These are phyloP conservation scores for Dyspetes luteomarginatus DNA, from an alignment of 2,888 invertebrate genomes.

Conservation along the genomic window DNA sequence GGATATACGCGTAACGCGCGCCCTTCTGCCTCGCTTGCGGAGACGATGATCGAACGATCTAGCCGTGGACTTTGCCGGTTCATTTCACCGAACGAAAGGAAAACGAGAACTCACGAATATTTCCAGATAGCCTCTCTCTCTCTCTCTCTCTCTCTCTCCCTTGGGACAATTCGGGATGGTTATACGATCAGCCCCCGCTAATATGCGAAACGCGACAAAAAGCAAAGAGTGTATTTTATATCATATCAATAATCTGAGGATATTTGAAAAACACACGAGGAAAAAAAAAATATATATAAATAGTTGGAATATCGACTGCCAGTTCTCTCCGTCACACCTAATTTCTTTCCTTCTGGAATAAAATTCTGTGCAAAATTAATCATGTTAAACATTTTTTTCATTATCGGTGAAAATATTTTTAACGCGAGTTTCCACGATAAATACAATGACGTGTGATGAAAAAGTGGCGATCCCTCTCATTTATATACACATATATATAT, in stretches of 20 bases:
- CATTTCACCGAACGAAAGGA: constrained; percentile 21
- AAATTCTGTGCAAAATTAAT: too few species aligned
- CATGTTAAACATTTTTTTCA: too few species aligned
- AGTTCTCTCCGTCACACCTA: background rate
- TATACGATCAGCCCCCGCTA: background rate
- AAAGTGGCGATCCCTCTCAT: too few species aligned
- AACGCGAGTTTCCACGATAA: too few species aligned
- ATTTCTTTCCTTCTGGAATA: background rate
- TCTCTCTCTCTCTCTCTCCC: background rate
- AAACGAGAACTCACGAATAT: constrained; percentile 29
- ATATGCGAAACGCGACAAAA: background rate
- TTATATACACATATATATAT: too few species aligned
- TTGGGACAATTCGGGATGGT: background rate
- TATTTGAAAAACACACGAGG: background rate
- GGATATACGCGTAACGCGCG: background rate
- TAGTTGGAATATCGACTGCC: background rate
- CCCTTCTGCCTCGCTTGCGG: constrained; percentile 2
- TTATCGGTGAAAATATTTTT: too few species aligned
- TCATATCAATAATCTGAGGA: background rate
- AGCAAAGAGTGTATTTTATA: constrained; percentile 1
- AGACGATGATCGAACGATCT: constrained; percentile 52
- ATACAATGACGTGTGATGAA: too few species aligned
- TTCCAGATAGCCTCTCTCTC: background rate
- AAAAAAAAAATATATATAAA: background rate
- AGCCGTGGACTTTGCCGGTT: constrained; percentile 28